phyloP scores from a whole-genome alignment of 2,888 invertebrate species.

The Muscina levida region DNA sequence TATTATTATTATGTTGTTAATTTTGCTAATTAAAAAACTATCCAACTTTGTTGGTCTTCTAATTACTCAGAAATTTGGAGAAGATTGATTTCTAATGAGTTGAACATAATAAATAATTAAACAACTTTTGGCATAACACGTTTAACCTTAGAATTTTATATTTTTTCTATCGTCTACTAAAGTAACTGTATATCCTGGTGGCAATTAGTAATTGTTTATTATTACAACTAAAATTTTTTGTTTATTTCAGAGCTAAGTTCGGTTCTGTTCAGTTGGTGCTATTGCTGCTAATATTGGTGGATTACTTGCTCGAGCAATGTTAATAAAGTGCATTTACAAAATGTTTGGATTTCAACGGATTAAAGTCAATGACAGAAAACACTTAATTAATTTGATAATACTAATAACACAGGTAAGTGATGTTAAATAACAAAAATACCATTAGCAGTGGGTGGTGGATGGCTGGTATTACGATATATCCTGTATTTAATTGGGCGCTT shows the following conservation, averaged over 20 bases:
- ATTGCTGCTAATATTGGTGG: too few species aligned
- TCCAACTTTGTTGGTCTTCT: constrained; percentile 46
- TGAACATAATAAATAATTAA: too few species aligned
- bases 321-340: constrained; percentile 54
- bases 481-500: not conserved
- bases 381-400: constrained; percentile 28
- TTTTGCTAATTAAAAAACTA: constrained; percentile 38
- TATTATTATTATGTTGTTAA: not conserved
- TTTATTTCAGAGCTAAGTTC: constrained; percentile 30
- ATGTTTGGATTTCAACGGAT: constrained; percentile 49
- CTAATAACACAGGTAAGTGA: constrained; percentile 52
- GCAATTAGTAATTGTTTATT: constrained; percentile 10
- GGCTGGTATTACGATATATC: too few species aligned
- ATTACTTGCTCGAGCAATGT: too few species aligned
- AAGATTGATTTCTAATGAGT: constrained; percentile 17
- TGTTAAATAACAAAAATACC: not conserved
- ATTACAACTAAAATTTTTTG: constrained; percentile 3
- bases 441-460: too few species aligned
- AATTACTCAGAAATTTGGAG: constrained; percentile 21
- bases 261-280: constrained; percentile 28
- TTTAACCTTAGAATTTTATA: too few species aligned
- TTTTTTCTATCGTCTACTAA: too few species aligned
- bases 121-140: not conserved
- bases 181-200: constrained; percentile 47
- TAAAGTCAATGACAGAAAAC: constrained; percentile 38